Base-by-base conservation (phyloP, 2,888 invertebrate genomes). In the Eilema depressum region DNA sequence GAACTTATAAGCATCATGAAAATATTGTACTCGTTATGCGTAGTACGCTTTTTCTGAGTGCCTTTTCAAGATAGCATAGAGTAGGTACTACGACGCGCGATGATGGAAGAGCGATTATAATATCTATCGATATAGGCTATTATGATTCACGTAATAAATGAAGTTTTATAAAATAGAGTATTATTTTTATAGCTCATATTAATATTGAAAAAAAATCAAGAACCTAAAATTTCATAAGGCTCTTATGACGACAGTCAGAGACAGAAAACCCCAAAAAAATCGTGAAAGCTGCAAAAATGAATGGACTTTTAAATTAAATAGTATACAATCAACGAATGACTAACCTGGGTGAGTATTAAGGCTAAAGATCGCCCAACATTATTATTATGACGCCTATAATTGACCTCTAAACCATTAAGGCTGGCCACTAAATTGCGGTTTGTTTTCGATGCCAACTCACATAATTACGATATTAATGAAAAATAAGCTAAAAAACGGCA, bases 381-480 rank as follows among this genome's bases (percentile, higher is more conserved):
- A 91, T 93, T 86, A 94, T 93, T 94, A 94, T 93, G 89, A 93
- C 93, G 92, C 93, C 92, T 92, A 87, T 92, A 93, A 94, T 93
- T 92, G 92, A 91, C 89, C 89, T 89, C 89, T 92, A 92, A 91
- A 91, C 91, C 89, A 92, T 93, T 92, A 92, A 85, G 85, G 80
- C 85, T 77, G 88, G 89, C 91, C 91, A 90, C 92, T 90, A 89
- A 88, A 89, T 89, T 90, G 92, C 88, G 93, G 93, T 94, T 93
- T 90, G 93, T 92, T 92, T 91, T 93, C 90, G 90, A 92, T 90
- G 91, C 90, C 90, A 91, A 91, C 92, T 88, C 89, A 89, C 91
- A 87, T 92, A 93, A 93, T 93, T 92, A 92, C 89, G 87, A 89
- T 87, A 89, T 89, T 90, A 91, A 91, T 91, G 89, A 90, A 86